Conservation (phyloP, 2,797 vertebrate species). For the Neosalanx taihuensis region DNA sequence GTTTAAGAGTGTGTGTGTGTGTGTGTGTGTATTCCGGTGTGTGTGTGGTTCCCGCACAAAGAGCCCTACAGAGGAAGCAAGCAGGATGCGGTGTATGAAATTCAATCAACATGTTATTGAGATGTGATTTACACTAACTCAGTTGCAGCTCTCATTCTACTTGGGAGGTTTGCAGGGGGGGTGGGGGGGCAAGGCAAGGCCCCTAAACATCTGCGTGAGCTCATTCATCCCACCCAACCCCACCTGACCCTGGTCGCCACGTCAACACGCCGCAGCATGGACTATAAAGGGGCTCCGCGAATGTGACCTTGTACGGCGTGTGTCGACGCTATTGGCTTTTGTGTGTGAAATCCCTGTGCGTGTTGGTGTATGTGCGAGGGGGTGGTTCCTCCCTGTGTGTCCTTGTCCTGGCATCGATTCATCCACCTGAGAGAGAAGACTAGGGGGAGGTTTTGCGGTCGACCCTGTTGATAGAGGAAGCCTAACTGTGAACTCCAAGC, state of each 20-base stretch:
- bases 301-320: not conserved
- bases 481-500: not conserved
- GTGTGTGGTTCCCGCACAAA: not conserved
- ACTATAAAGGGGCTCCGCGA: not conserved
- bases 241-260: not conserved
- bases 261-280: not conserved
- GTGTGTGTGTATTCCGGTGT: conserved; percentile 5
- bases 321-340: not conserved
- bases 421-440: not conserved
- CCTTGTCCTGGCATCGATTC: conserved; percentile 7
- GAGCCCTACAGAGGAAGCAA: not conserved
- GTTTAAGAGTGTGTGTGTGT: conserved; percentile 17
- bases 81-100: not conserved
- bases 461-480: conserved; percentile 13
- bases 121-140: conserved; percentile 8
- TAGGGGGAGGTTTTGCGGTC: conserved; percentile 11
- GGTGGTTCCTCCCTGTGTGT: not conserved
- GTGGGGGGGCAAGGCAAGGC: no score
- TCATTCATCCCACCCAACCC: not conserved
- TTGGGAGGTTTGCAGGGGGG: not conserved
- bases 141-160: not conserved
- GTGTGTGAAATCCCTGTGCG: not conserved
- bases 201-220: not conserved
- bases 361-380: no score
- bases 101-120: conserved; percentile 3